Base-by-base conservation (phyloP, 2,113 vertebrate genomes). In the Brachirus orientalis region DNA sequence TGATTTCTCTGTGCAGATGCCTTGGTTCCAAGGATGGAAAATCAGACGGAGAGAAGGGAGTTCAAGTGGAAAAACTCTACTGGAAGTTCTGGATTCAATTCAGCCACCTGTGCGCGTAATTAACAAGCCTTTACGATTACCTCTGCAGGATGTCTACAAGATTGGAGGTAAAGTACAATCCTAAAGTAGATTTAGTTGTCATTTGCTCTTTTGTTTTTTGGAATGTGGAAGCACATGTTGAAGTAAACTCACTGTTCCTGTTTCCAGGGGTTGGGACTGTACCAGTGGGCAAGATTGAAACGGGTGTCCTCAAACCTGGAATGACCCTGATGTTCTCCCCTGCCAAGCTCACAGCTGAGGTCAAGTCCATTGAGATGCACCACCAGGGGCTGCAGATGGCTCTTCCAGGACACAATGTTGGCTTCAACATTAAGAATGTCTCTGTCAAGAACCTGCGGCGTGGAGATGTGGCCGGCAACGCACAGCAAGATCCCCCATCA, bases 81-180 rank as follows among this genome's bases (percentile, higher is more conserved):
- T 95, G 0, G 94, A 95, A 65, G 94, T 94, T 10, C 84, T 95
- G 35, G 94, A 95, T 63, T 89, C 91, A 0, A 85, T 95, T 16
- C 81, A 89, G 0, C 92, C 93, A 5, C 94, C 94, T 1, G 84
- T 90, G 1, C 90, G 93, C 3, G 90, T 80, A 0, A 72, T 91
- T 36, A 93, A 88, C 85, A 95, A 94, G 68, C 94, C 94, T 0
- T 70, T 95, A 12, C 72, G 94, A 13, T 79, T 95, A 33, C 94
- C 94, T 28, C 84, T 95, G 51, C 94, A 95, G 71, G 94, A 95
- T 50, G 94, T 94, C 51, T 95, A 94, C 80, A 95, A 95, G 68
- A 95, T 95, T 38, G 93, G 94, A 70, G 94, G 94, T 91, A 1
- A 56, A 71, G 43, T 9, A 33, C n/a, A n/a, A n/a, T n/a, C n/a